Evolutionary conservation across 92 coral and sea anemone species (phyloP), one percentile per base, ranked within the genome.

Genomic region (Palythoa caribaeorum): DNA sequence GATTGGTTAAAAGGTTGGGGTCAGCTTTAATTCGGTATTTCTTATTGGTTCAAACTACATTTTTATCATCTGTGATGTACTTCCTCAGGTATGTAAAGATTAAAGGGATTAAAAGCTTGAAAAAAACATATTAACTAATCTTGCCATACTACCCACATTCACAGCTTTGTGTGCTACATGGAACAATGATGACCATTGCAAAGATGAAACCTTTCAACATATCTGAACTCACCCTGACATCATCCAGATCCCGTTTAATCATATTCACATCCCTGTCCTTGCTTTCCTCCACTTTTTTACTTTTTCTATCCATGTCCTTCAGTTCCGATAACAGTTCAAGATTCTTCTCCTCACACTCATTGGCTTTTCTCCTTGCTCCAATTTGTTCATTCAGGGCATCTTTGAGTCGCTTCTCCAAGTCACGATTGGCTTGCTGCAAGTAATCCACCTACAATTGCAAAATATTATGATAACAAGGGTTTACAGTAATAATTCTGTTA

Each of bases 381-480:
- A 89, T 91, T 79, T 92, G 94, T 73, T 91, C 88, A 70, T 89
- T 94, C 53, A 94, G 59, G 39, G 95, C 80, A 51, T 95, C 96
- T 76, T 90, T 93, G 35, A 97, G 87, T 53, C 92, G 93, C 47
- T 94, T 95, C 84, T 97, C 99, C 80, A 97, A 92, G 90, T 97
- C 99, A 48, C 93, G 94, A 87, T 95, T 97, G 36, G 99, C 99
- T 78, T 95, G 99, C 86, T 97, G 99, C 9, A 97, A 96, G 80
- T 97, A 97, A 84, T 97, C 99, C 66, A 97, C 98, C 99, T 97
- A 37, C 7, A 59, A 51, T 11, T 14, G 35, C 36, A 63, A 63
- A 63, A 62, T 10, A 36, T 7, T 35, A 70, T 6, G 5, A n/a
- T 36, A 70, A 2, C 11, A 55, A 55, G 62, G 3, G 11, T 8